Base-by-base conservation (phyloP, 2,888 invertebrate genomes). In the Caradrina clavipalpis region DNA sequence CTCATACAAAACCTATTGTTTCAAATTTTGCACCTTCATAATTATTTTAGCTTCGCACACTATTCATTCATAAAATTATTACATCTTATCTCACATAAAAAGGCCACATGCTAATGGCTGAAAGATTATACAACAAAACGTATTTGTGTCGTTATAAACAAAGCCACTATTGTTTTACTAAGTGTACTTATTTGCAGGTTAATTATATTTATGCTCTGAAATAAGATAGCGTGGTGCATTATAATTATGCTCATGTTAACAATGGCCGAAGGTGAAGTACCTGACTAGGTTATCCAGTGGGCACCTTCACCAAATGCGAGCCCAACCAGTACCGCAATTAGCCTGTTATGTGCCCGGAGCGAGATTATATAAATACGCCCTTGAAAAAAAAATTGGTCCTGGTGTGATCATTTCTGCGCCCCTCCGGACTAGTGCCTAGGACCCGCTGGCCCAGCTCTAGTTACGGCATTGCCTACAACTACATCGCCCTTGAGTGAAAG, bases 31-130 rank as follows among this genome's bases (percentile, higher is more conserved):
- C 72, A 74, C 78, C 59, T 71, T 69, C 63, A 69, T 68, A 45
- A 45, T 45, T 45, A 76, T 58, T 47, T 73, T 61, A 72, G 68
- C 75, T 82, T 82, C 80, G 68, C 80, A 78, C 77, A 78, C 65
- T 63, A 82, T 75, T 78, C 76, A 80, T 80, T 82, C 83, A 78
- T 69, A 73, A 78, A 81, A 73, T 73, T 64, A 74, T 80, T 78
- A 74, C 59, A 80, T 70, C 69, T 73, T 75, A 81, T 77, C 81
- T 83, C 60, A 55, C 63, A 60, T 62, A 81, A 73, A 69, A 74
- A 81, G 83, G 77, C 59, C 79, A 76, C 56, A 61, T 58, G 69
- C 42, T 78, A 78, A 78, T 74, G 56, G n/a, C 66, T 76, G 51
- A 72, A 72, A 80, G 73, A 80, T 76, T 83, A 73, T 76, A 72